Evolutionary conservation across 2,113 vertebrate species (phyloP), one percentile per base, ranked within the genome.

Genomic region (Chaenogobius annularis): DNA sequence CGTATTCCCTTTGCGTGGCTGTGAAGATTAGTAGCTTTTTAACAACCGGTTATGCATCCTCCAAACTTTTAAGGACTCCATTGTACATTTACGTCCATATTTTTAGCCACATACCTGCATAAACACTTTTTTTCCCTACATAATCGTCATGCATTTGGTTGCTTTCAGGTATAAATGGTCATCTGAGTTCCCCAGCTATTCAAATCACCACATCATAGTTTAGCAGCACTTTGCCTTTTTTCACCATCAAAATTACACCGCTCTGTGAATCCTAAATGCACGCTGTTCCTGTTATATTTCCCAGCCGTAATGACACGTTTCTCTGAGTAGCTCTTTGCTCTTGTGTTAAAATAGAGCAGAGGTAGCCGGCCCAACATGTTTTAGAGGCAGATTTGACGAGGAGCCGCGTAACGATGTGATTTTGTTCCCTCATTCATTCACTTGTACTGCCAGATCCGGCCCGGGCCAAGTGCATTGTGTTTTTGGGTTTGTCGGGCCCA

Each of bases 221-320:
- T 63, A 63, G 35, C 61, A 31, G 58, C 58, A 61, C 58, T 52
- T 58, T n/a, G 3, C 44, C n/a, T 72, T 20, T 22, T 15, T 50
- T n/a, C 12, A 11, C 31, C 58, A 31, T 20, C 40, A 40, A 63
- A 61, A 72, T 72, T 71, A 46, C 40, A 22, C 14, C 47, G 26
- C 50, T 46, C 14, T 62, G 52, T 37, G 23, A 46, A 69, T 15
- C 22, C 14, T n/a, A 14, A 68, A 73, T 66, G 5, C 2, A 17
- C 59, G 22, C 69, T 73, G 31, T 61, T 71, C 15, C 52, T 72
- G 65, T 69, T 66, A 66, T 20, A 52, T 70, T 65, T 59, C 59
- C 64, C 20, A 55, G 10, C 12, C 37, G 2, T 67, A 37, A 70
- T 70, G 26, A 69, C 50, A n/a, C 56, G 40, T 66, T 59, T 69